Evolutionary conservation across 2,888 invertebrate species (phyloP).

Genomic region (Agriopis leucophaearia): DNA sequence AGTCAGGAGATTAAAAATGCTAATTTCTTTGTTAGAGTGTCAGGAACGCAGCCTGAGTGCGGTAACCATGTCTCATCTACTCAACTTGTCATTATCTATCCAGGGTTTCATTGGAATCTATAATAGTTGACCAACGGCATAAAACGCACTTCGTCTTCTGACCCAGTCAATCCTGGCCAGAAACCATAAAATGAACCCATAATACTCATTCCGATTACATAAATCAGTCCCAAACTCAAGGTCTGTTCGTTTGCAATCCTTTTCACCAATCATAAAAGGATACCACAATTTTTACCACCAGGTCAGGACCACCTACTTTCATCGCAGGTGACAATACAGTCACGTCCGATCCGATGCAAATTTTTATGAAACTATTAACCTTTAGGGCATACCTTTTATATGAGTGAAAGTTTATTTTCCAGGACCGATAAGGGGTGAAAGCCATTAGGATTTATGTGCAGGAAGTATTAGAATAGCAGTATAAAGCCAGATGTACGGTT

Average conservation of each 20-base stretch:
- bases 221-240: neutral
- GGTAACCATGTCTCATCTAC: too few species aligned
- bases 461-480: conserved; percentile 7
- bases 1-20: too few species aligned
- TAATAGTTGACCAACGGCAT: too few species aligned
- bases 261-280: conserved; percentile 10
- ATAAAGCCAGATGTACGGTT: conserved; percentile 2
- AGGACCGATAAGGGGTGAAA: conserved; percentile 39
- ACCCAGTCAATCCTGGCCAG: too few species aligned
- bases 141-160: too few species aligned
- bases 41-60: too few species aligned
- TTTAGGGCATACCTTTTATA: conserved; percentile 29
- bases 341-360: conserved; percentile 37
- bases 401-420: conserved; percentile 38
- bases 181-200: neutral
- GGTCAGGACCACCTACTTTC: conserved; percentile 28
- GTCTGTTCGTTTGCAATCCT: neutral
- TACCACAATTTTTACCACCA: neutral
- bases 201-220: neutral
- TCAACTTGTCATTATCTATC: too few species aligned
- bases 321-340: conserved; percentile 16
- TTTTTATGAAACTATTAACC: conserved; percentile 31
- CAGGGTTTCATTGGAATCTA: too few species aligned
- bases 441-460: conserved; percentile 8
- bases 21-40: too few species aligned